Percentiles rank a stretch among this genome's conserved stretches.
Conservation (phyloP, 2,113 vertebrate species). For the Orientallactaga bullata region DNA sequence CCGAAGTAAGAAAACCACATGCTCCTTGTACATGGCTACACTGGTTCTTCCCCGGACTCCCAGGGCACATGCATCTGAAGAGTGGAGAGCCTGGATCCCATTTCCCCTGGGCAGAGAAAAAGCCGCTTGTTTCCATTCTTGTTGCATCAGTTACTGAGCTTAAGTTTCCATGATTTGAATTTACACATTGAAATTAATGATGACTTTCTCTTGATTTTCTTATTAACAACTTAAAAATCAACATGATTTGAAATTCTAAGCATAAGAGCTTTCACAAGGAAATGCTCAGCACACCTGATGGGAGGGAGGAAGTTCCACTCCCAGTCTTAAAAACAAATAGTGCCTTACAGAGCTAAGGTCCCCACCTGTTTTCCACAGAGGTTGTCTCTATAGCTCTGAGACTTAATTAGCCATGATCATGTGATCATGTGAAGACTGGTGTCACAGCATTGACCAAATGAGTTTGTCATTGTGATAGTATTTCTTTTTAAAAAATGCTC, state of each 20-base stretch:
- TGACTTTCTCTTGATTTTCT: background rate
- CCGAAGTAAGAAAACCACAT: conserved; percentile 71
- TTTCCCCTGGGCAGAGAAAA: background rate
- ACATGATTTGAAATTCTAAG: background rate
- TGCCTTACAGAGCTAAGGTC: background rate
- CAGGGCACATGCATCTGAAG: background rate
- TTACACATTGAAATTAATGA: conserved; percentile 10
- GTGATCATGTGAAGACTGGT: conserved; percentile 45
- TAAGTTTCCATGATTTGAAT: background rate
- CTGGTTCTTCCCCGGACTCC: background rate
- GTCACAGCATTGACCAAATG: conserved; percentile 44
- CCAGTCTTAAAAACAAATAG: background rate
- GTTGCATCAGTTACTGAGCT: background rate
- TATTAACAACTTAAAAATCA: conserved; percentile 4
- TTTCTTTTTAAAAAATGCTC: conserved; percentile 53
- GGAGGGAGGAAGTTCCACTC: background rate
- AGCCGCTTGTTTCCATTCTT: background rate
- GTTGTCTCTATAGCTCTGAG: conserved; percentile 19
- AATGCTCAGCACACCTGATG: background rate
- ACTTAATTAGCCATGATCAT: conserved; percentile 54
- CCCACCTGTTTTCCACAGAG: background rate
- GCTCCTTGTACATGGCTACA: conserved; percentile 50
- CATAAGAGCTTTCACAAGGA: background rate
- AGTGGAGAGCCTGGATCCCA: background rate
- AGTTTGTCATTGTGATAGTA: conserved; percentile 56